Evolutionary conservation across 2,113 vertebrate species (phyloP).

Genomic region (Bos taurus): ARS-UCD2.0 NC_037328.1:141183001-141183500

Average conservation of each 20-base stretch:
- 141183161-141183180: neutral
- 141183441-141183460: neutral
- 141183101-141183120: neutral
- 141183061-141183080: neutral
- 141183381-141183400: neutral
- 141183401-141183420: neutral
- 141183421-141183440: neutral
- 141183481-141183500: neutral
- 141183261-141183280: neutral
- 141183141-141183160: neutral
- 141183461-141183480: neutral
- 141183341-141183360: neutral
- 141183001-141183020: neutral
- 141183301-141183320: rapidly evolving
- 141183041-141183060: neutral
- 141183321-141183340: neutral
- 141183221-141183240: neutral
- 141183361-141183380: neutral
- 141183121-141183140: neutral
- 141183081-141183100: neutral
- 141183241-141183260: neutral
- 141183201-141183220: neutral
- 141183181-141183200: neutral
- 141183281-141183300: neutral
- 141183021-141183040: neutral